Evolutionary conservation across 2,113 vertebrate species (phyloP), one percentile per base, ranked within the genome.

Genomic region (Nettapus auritus): DNA sequence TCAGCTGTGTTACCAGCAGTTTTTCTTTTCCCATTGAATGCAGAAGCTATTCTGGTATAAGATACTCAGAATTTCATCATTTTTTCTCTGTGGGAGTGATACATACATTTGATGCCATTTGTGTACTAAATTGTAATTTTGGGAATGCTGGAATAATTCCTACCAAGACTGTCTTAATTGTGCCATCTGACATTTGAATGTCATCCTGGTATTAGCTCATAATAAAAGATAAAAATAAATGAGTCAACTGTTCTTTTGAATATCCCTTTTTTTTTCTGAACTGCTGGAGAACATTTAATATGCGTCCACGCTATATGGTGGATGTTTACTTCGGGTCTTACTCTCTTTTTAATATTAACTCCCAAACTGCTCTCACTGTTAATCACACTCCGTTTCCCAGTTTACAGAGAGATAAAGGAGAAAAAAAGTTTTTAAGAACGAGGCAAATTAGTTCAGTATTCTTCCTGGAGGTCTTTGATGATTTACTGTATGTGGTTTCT

Each of bases 131-230:
- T 86, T 94, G 96, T 93, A 94, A 94, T 93, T 93, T 90, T 96
- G 94, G 96, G 95, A 96, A 97, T 96, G 96, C 93, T 95, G 96
- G 94, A 97, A 90, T 87, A 95, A 95, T 95, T 96, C 96, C 96
- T 96, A 95, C 95, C 93, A 91, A 96, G 94, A 96, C 93, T 96
- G 91, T 96, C 95, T 96, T 96, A 95, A 96, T 95, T 96, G 95
- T 97, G 94, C 94, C 97, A 96, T 93, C 97, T 95, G 96, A 96
- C 90, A 94, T 96, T 94, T 97, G 96, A 97, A 97, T 97, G 96
- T 97, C 96, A 96, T 97, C 95, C 95, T 92, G 96, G 95, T 97
- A 97, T 97, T 97, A 97, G 96, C 96, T 96, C 95, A 92, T 96
- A 97, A 97, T 97, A 97, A 97, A 97, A 97, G 73, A 95, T 96